Evolutionary conservation across 2,113 vertebrate genomes (phyloP).

Genomic region (Coptodon bakossiorum): DNA sequence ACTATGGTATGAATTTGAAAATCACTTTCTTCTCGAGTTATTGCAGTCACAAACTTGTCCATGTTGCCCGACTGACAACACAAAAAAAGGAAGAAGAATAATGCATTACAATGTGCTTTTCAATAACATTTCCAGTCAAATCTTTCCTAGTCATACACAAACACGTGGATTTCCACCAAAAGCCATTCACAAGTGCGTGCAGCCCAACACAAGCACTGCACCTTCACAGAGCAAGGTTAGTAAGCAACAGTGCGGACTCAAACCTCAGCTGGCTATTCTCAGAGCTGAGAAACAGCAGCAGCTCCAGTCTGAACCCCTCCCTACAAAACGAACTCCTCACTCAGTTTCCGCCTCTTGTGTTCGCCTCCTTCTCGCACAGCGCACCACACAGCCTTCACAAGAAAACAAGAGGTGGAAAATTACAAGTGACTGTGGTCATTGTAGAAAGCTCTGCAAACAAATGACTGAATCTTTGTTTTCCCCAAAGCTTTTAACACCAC

Average conservation of each 20-base stretch:
- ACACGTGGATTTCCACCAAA: background rate
- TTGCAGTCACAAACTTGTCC: background rate
- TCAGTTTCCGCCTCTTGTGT: background rate
- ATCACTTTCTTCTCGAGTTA: background rate
- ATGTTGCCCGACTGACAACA: background rate
- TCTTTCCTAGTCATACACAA: background rate
- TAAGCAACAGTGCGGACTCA: background rate
- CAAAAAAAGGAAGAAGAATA: background rate
- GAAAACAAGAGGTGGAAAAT: background rate
- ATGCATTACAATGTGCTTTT: background rate
- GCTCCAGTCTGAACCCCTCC: background rate
- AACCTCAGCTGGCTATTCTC: background rate
- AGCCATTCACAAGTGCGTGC: background rate
- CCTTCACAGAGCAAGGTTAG: background rate
- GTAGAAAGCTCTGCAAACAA: background rate
- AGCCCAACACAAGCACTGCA: background rate
- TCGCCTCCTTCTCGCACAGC: background rate
- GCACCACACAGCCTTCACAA: background rate
- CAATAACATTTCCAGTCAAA: background rate
- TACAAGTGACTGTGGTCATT: background rate
- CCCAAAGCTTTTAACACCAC: background rate
- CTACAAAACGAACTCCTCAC: background rate
- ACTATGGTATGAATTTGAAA: background rate
- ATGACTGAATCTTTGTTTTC: background rate
- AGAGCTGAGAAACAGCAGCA: background rate